Evolutionary conservation across 2,888 invertebrate species (phyloP).

Genomic region (Rhingia campestris): DNA sequence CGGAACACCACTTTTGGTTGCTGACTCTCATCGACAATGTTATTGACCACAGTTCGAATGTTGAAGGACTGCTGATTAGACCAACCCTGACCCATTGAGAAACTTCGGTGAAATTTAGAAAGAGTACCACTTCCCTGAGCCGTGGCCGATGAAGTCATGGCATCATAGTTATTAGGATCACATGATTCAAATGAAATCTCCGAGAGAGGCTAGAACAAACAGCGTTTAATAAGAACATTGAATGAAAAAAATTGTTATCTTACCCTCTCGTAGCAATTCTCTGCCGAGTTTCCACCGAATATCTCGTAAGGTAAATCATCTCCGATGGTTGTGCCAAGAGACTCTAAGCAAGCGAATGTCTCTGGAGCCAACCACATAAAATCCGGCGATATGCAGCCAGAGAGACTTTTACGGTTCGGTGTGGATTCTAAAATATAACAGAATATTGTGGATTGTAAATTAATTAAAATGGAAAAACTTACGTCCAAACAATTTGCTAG

Average conservation of each 20-base stretch:
- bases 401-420: conserved; percentile 80
- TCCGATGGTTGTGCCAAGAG: conserved; percentile 79
- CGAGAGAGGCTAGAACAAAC: conserved; percentile 79
- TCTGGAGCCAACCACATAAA: conserved; percentile 82
- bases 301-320: conserved; percentile 83
- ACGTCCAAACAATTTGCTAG: conserved; percentile 75
- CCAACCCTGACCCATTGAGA: conserved; percentile 91
- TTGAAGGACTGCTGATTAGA: conserved; percentile 76
- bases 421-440: conserved; percentile 75
- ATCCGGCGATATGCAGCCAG: conserved; percentile 80
- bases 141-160: conserved; percentile 78
- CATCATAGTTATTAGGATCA: conserved; percentile 81
- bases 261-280: conserved; percentile 82
- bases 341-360: conserved; percentile 82
- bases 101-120: conserved; percentile 89
- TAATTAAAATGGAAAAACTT: not conserved
- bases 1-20: conserved; percentile 83
- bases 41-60: conserved; percentile 54
- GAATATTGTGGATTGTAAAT: not conserved
- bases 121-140: conserved; percentile 76
- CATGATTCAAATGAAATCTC: conserved; percentile 82
- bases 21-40: conserved; percentile 75
- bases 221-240: not conserved
- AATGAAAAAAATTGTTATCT: conserved; percentile 34
- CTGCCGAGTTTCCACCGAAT: conserved; percentile 80